These are phyloP conservation scores for Dinomys branickii DNA, from an alignment of 2,113 vertebrate species.

Conservation along the genomic window DNA sequence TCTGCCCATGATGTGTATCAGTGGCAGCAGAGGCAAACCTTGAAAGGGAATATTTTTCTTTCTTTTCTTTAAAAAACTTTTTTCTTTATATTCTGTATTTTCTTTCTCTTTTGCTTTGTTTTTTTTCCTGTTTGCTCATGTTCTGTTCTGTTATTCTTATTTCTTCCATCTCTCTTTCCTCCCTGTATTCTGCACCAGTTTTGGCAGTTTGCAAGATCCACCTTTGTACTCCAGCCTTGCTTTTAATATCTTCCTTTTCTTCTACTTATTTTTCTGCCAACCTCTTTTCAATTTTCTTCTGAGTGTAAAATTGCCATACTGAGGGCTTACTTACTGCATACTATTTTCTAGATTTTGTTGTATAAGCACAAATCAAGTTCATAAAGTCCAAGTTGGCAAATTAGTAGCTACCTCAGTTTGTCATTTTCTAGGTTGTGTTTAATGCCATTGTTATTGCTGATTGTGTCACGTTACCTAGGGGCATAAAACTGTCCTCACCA, in stretches of 20 bases:
- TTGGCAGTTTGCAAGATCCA: not conserved
- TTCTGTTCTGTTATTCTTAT: not conserved
- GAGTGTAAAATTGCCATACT: not conserved
- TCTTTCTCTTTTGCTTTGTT: not conserved
- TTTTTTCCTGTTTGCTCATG: not conserved
- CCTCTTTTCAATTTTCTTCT: not conserved
- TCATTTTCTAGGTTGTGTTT: not conserved
- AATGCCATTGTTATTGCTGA: not conserved
- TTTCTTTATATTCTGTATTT: not conserved
- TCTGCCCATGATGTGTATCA: not conserved
- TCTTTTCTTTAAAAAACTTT: not conserved
- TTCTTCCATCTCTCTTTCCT: not conserved
- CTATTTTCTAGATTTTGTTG: not conserved
- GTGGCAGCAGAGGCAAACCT: not conserved
- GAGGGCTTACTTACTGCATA: not conserved
- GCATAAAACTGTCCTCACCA: not conserved
- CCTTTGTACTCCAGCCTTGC: not conserved
- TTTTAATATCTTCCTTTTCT: not conserved
- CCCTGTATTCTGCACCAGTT: not conserved
- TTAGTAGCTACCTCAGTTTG: not conserved
- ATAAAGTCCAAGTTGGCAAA: not conserved
- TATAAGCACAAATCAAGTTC: not conserved
- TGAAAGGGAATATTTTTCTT: not conserved
- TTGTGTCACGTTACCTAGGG: not conserved
- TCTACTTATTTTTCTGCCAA: not conserved